These are phyloP conservation scores for Drosophila robusta DNA, from an alignment of 2,888 invertebrate species.

Conservation along the genomic window DNA sequence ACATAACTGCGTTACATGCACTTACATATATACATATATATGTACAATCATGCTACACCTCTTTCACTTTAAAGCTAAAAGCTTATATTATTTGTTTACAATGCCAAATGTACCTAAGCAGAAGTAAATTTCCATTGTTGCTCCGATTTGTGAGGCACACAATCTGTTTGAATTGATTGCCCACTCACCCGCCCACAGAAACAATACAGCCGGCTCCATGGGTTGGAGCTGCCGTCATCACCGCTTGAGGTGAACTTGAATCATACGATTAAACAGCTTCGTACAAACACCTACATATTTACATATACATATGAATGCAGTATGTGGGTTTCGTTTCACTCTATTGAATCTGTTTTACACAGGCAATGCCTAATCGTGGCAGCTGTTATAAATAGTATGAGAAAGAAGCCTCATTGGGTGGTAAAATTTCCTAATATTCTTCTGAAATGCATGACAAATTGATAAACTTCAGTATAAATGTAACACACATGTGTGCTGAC, in stretches of 20 bases:
- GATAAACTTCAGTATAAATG: background rate
- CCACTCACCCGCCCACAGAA: slow-evolving; percentile 41
- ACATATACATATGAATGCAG: slow-evolving; percentile 1
- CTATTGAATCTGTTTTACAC: background rate
- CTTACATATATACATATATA: background rate
- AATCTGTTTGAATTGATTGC: slow-evolving; percentile 25
- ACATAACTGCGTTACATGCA: background rate
- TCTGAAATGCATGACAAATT: background rate
- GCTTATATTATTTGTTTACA: slow-evolving; percentile 26
- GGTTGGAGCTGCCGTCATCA: slow-evolving; percentile 32
- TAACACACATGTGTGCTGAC: background rate
- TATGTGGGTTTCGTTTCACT: slow-evolving; percentile 14
- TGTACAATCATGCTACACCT: background rate
- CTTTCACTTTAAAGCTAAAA: background rate
- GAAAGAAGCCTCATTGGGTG: background rate
- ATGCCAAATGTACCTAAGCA: background rate
- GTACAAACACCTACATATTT: background rate
- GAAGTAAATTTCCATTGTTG: slow-evolving; percentile 2
- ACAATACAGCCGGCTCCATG: slow-evolving; percentile 38
- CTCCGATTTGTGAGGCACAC: background rate
- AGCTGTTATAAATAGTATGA: slow-evolving; percentile 23
- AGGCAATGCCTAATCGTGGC: slow-evolving; percentile 8
- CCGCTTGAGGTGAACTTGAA: slow-evolving; percentile 45
- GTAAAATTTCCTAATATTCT: background rate
- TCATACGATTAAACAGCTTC: slow-evolving; percentile 10